Conservation (phyloP, 2,113 vertebrate species). For the Pachycephala philippinensis region DNA sequence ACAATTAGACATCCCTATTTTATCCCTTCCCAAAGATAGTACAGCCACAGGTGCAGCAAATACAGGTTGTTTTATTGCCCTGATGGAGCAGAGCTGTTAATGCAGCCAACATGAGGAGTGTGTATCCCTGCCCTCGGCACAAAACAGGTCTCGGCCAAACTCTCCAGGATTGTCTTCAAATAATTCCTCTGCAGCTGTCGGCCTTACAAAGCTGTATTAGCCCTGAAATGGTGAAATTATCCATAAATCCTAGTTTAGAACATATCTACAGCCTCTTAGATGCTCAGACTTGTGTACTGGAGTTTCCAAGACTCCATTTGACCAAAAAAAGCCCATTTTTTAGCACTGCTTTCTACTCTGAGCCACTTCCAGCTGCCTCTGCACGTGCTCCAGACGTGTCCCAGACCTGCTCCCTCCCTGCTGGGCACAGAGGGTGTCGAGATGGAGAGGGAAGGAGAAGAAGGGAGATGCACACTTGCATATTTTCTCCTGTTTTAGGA, state of each 20-base stretch:
- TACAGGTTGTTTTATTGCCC: background rate
- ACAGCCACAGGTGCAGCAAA: background rate
- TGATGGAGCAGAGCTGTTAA: background rate
- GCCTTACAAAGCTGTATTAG: background rate
- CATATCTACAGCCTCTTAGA: background rate
- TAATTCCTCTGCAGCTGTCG: background rate
- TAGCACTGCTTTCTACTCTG: background rate
- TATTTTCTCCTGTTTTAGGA: background rate
- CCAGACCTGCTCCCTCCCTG: background rate
- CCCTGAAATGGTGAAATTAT: background rate
- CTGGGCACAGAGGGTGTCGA: fast-evolving
- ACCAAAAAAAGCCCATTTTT: background rate
- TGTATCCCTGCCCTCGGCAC: background rate
- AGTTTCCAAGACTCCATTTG: background rate
- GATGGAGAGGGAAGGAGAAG: background rate
- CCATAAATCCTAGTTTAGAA: background rate
- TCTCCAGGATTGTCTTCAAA: background rate
- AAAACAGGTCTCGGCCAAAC: background rate
- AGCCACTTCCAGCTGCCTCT: background rate
- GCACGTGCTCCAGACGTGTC: fast-evolving
- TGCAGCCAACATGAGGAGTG: fast-evolving
- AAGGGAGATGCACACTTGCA: fast-evolving
- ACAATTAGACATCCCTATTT: background rate
- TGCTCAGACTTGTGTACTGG: background rate
- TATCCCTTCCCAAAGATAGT: background rate